Evolutionary conservation across 35 echinoderm and acorn worm species (phyloP).

Genomic region (Anneissia japonica): DNA sequence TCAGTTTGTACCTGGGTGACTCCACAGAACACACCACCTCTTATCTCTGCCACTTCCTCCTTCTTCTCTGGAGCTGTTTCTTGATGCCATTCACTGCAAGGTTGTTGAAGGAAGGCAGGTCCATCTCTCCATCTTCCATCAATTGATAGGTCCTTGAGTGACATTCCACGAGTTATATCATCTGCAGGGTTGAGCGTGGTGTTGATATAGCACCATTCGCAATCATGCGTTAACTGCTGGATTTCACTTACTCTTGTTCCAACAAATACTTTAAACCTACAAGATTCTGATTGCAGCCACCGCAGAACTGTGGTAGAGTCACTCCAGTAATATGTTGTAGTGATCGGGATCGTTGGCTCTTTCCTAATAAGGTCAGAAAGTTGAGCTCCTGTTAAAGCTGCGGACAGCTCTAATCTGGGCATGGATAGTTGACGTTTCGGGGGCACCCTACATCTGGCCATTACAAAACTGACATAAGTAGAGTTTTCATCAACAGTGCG

Average conservation of each 20-base stretch:
- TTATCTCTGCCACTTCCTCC: too few species aligned
- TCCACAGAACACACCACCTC: too few species aligned
- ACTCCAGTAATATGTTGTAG: neutral
- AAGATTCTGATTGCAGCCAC: conserved; percentile 1
- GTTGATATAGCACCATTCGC: neutral
- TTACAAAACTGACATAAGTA: neutral
- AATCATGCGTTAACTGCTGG: neutral
- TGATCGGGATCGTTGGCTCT: neutral
- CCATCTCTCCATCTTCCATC: conserved; percentile 17
- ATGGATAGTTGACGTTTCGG: neutral
- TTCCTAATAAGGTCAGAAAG: neutral
- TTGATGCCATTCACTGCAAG: too few species aligned
- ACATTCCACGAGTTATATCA: neutral
- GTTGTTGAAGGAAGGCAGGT: too few species aligned
- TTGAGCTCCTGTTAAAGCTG: neutral
- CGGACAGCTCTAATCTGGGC: neutral
- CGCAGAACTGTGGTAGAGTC: conserved; percentile 3
- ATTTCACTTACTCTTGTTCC: neutral
- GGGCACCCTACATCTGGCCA: neutral
- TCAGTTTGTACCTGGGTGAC: too few species aligned
- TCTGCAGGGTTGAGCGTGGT: neutral
- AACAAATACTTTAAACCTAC: conserved; percentile 2
- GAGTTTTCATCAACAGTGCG: neutral
- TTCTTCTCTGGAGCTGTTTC: too few species aligned
- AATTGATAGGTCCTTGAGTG: neutral